Base-by-base conservation (phyloP, 2,797 vertebrate species). In the Spea hammondii region DNA sequence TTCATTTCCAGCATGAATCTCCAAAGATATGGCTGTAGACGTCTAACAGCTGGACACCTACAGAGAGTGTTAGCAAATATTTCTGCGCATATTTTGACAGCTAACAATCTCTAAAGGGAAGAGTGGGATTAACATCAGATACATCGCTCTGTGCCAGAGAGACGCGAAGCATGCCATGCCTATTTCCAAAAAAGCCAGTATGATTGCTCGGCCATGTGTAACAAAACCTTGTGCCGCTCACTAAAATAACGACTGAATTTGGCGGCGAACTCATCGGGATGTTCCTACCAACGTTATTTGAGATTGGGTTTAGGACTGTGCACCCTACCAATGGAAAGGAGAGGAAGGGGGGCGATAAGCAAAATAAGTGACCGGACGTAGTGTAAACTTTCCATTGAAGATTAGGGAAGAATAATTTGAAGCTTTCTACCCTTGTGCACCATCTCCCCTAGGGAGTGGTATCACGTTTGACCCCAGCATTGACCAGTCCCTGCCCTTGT, bases 91-190 rank as follows among this genome's bases (percentile, higher is more conserved):
- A 60, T 81, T 83, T 70, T 65, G 62, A 80, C 79, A 81, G 87
- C 85, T 79, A 85, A 83, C 74, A 59, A 85, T 84, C 76, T 85
- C 82, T 85, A 83, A 87, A 83, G 83, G 85, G 87, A 88, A 86
- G 69, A 79, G 86, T 84, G 78, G 88, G 86, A 86, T 78, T 85
- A 84, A 85, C 82, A 85, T 82, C 84, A 73, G 85, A 84, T 85
- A 46, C 65, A 83, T 81, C 76, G 9, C 59, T n/a, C 59, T 45
- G 45, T 66, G 78, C 59, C 51, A 66, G 8, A 54, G 68, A 69
- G 13, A 69, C 12, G 5, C 70, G 44, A 68, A 68, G 7, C 47
- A 62, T 68, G 78, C 48, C 77, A 74, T 68, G 70, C 53, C n/a
- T 48, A 14, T 17, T 79, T 67, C 65, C 64, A 57, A 79, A 79